Evolutionary conservation across 2,888 invertebrate genomes (phyloP), one percentile per base, ranked within the genome.

Genomic region (Eupithecia insigniata): DNA sequence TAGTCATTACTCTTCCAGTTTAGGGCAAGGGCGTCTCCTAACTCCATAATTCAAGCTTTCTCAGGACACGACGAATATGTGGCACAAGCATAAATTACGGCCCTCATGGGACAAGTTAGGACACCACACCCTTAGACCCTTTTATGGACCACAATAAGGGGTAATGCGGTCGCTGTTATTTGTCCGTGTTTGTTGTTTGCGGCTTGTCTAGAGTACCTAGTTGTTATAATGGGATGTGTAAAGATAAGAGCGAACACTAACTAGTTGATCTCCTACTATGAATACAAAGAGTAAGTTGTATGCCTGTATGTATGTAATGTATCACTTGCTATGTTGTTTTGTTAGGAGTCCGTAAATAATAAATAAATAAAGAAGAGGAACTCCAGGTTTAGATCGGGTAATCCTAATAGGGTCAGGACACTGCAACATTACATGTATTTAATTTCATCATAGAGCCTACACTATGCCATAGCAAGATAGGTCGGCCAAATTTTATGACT

Each of bases 41-140:
- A 74, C 81, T 80, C 84, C 81, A 84, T 86, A 87, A 85, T 83
- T 85, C 83, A 87, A 73, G 58, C 67, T 71, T 83, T 83, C 81
- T 83, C 82, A 83, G 84, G 85, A 82, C 84, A 80, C 79, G 81
- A 82, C 81, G 83, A 82, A 82, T 82, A 81, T 78, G 81, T 78
- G 80, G 69, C 71, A 80, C 77, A 80, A 75, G 81, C 83, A 87
- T 90, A 89, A 89, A 89, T 89, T 87, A 89, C 87, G 85, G 79
- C 78, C 86, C 86, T 71, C 87, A 55, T 64, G 90, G 88, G 90
- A 85, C 85, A 80, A 84, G 86, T 89, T 85, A 86, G 84, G 79
- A 80, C 81, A 77, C 79, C 81, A 81, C 76, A 80, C 82, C 87
- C 85, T 85, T 82, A 84, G 84, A 86, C 88, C 88, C 89, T 87